Percentiles rank a stretch among this genome's conserved stretches.
These are phyloP conservation scores for Omphaloscelis lunosa DNA, from an alignment of 2,888 invertebrate genomes.

Conservation along the genomic window DNA sequence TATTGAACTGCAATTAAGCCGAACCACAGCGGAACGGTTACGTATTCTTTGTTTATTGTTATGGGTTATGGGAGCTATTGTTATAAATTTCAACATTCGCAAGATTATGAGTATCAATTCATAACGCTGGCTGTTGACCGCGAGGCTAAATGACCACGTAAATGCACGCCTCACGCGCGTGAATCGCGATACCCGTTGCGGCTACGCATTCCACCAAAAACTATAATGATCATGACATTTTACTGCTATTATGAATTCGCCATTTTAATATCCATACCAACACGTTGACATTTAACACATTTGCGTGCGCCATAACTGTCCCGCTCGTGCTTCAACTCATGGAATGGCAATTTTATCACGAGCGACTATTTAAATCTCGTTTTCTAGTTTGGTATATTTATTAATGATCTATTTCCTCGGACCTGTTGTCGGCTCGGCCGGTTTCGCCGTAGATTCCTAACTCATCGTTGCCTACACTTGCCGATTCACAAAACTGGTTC, in stretches of 20 bases:
- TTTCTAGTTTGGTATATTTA: slow-evolving; percentile 66
- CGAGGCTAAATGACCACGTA: slow-evolving; percentile 66
- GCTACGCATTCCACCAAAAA: slow-evolving; percentile 52
- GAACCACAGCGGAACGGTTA: slow-evolving; percentile 64
- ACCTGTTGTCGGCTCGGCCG: slow-evolving; percentile 65
- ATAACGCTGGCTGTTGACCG: slow-evolving; percentile 29
- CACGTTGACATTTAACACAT: slow-evolving; percentile 55
- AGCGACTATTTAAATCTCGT: slow-evolving; percentile 57
- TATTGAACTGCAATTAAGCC: slow-evolving; percentile 66
- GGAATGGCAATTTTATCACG: slow-evolving; percentile 59
- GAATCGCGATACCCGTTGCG: slow-evolving; percentile 37
- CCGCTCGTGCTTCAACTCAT: slow-evolving; percentile 34
- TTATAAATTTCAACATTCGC: slow-evolving; percentile 57
- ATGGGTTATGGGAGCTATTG: slow-evolving; percentile 55
- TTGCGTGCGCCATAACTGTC: slow-evolving; percentile 42
- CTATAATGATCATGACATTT: slow-evolving; percentile 54
- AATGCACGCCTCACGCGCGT: slow-evolving; percentile 55
- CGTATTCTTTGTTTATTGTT: slow-evolving; percentile 64
- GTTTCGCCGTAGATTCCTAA: slow-evolving; percentile 71
- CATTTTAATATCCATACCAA: slow-evolving; percentile 44
- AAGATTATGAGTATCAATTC: slow-evolving; percentile 36
- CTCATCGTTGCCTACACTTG: slow-evolving; percentile 79
- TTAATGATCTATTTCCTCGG: slow-evolving; percentile 69
- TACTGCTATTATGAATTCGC: slow-evolving; percentile 53
- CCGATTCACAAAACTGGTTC: slow-evolving; percentile 86